Evolutionary conservation across 2,113 vertebrate genomes (phyloP).

Genomic region (Charadrius vociferus): DNA sequence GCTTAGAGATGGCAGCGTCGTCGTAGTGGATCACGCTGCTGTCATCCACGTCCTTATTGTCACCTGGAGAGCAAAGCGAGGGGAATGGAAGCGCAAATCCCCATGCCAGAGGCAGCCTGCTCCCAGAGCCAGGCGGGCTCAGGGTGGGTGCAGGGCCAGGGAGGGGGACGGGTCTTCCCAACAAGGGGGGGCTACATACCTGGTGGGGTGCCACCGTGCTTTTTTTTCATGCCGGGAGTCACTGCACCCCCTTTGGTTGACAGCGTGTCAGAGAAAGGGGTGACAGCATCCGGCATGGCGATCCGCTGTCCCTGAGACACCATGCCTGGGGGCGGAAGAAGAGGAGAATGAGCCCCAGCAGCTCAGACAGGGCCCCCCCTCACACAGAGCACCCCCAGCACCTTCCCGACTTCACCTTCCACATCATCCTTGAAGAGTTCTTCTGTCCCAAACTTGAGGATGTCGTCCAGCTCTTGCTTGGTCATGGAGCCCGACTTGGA

Average conservation of each 20-base stretch:
- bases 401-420: constrained; percentile 77
- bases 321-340: constrained; percentile 43
- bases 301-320: constrained; percentile 77
- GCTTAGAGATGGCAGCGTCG: constrained; percentile 93
- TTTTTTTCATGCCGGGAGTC: constrained; percentile 68
- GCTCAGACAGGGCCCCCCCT: neutral
- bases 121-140: neutral
- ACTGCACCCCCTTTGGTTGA: constrained; percentile 65
- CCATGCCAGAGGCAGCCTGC: rapidly evolving
- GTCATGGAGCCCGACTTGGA: constrained; percentile 99
- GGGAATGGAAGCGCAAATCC: rapidly evolving
- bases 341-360: neutral
- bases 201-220: constrained; percentile 74
- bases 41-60: constrained; percentile 94
- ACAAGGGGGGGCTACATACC: constrained; percentile 22
- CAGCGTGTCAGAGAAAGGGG: constrained; percentile 62
- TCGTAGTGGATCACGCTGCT: constrained; percentile 97
- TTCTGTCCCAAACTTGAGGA: constrained; percentile 97
- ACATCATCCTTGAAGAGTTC: constrained; percentile 98
- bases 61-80: constrained; percentile 71
- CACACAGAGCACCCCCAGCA: rapidly evolving
- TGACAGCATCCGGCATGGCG: constrained; percentile 11
- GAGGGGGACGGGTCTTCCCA: rapidly evolving
- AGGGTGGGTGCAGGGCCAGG: neutral
- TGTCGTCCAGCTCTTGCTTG: constrained; percentile 97